Conservation (phyloP, 2,113 vertebrate species). For the Daubentonia madagascariensis region DNA sequence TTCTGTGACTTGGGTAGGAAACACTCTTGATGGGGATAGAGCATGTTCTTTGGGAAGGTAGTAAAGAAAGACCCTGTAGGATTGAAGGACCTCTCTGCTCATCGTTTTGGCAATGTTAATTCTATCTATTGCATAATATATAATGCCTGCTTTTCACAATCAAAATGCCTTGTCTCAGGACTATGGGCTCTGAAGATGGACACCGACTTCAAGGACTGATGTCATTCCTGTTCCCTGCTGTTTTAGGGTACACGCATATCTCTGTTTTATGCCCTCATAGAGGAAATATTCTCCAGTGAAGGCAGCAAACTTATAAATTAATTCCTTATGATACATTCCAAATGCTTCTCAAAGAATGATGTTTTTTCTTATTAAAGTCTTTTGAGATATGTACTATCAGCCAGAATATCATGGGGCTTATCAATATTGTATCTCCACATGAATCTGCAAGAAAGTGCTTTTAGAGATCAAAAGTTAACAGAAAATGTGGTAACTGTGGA, state of each 20-base stretch:
- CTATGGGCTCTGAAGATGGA: not conserved
- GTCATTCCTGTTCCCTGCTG: not conserved
- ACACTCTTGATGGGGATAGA: not conserved
- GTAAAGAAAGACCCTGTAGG: not conserved
- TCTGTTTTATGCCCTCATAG: not conserved
- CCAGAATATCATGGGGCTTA: constrained; percentile 52
- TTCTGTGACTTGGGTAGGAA: not conserved
- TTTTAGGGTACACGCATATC: not conserved
- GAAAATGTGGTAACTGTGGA: not conserved
- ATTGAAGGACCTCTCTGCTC: not conserved
- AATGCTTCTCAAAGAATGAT: constrained; percentile 68
- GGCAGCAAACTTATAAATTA: constrained; percentile 65
- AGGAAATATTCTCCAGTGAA: constrained; percentile 11
- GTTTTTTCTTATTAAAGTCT: constrained; percentile 61
- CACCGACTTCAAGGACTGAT: not conserved
- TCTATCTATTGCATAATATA: not conserved
- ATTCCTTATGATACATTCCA: constrained; percentile 66
- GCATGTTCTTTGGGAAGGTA: not conserved
- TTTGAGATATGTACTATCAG: constrained; percentile 54
- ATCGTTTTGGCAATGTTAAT: not conserved
- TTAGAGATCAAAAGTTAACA: constrained; percentile 56
- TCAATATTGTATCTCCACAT: constrained; percentile 70
- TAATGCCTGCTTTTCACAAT: not conserved
- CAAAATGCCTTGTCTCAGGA: not conserved
- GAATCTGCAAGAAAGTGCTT: constrained; percentile 34